phyloP scores from a whole-genome alignment of 2,888 invertebrate genomes.

The Apantesis nais region DNA sequence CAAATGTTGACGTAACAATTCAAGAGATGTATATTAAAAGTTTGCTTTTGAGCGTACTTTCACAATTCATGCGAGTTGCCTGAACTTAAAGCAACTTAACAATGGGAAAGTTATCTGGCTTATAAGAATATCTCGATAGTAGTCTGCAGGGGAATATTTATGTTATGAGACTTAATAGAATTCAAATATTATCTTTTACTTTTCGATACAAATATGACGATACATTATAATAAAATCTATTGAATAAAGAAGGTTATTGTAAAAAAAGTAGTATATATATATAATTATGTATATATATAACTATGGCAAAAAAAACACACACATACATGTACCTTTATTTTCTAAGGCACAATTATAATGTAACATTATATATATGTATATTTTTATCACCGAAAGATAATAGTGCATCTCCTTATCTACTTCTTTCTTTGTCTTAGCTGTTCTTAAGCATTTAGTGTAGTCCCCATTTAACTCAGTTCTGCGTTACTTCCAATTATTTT shows the following conservation, averaged over 20 bases:
- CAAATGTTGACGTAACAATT: conserved; percentile 49
- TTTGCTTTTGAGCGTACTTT: conserved; percentile 44
- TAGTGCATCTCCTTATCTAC: no score
- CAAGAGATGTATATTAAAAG: conserved; percentile 51
- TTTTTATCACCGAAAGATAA: no score
- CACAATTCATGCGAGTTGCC: conserved; percentile 54
- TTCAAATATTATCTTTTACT: background rate
- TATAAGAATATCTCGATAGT: conserved; percentile 35
- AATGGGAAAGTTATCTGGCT: conserved; percentile 35
- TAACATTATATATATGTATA: no score
- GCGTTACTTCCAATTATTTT: no score
- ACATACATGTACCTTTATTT: no score
- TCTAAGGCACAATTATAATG: no score
- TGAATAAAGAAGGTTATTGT: no score
- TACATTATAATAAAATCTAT: no score
- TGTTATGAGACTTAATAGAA: conserved; percentile 30
- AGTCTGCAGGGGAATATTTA: conserved; percentile 24
- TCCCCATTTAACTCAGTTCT: no score
- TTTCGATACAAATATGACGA: background rate
- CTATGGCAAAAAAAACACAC: no score
- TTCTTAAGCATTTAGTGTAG: background rate
- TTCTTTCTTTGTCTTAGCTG: background rate
- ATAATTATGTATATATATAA: no score
- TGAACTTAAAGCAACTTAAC: conserved; percentile 36
- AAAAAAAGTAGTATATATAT: no score